phyloP scores from a whole-genome alignment of 2,797 vertebrate genomes.

The Sebastes hubbsi region DNA sequence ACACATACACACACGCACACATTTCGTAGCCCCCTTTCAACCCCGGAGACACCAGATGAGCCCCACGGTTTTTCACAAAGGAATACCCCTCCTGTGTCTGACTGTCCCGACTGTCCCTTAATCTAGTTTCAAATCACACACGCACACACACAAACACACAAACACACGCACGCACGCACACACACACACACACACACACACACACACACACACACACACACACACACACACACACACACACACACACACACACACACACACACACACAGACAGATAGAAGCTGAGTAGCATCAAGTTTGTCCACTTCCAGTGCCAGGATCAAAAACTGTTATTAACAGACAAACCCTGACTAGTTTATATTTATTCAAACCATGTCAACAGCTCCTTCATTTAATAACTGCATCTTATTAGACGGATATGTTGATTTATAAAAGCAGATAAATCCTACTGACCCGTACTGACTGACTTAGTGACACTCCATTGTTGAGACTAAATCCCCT shows the following conservation, averaged over 20 bases:
- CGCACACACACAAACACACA: constrained; percentile 25
- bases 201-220: background rate
- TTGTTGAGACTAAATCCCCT: background rate
- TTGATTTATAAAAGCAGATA: background rate
- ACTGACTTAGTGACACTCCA: background rate
- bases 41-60: constrained; percentile 87
- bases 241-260: background rate
- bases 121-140: constrained; percentile 80
- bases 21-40: constrained; percentile 77
- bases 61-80: constrained; percentile 87
- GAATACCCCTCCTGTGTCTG: constrained; percentile 48
- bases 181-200: too few relatives aligned
- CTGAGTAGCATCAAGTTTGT: background rate
- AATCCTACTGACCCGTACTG: background rate
- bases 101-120: constrained; percentile 77
- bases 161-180: background rate
- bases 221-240: background rate
- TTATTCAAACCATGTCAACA: background rate
- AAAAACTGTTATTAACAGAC: background rate
- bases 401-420: too few relatives aligned
- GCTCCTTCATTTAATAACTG: background rate
- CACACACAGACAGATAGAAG: background rate
- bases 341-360: background rate
- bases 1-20: constrained; percentile 54
- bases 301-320: background rate